Evolutionary conservation across 2,113 vertebrate genomes (phyloP), one percentile per base, ranked within the genome.

Genomic region (Eudyptes chrysolophus): DNA sequence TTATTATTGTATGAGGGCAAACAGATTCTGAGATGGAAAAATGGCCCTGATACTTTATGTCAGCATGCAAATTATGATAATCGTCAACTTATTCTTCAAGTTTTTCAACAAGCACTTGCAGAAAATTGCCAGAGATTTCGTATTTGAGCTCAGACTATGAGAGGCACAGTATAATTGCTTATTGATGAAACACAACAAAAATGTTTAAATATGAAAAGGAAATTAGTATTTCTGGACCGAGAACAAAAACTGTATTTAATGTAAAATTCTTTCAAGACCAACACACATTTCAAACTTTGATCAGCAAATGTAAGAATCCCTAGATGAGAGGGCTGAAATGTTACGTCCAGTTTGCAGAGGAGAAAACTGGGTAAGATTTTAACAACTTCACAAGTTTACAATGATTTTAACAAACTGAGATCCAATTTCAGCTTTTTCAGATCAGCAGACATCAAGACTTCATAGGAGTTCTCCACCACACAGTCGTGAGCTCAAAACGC

Each of bases 81-180:
- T 77, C 5, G 61, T 48, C 93, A 91, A 91, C 12, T 87, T 89
- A 76, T 60, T 93, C 86, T 85, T 92, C 64, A 57, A 79, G 54
- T 62, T 96, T 95, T 88, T 87, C 85, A 89, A 93, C 76, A 95
- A 95, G 65, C 89, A 93, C 82, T 97, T 97, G 70, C 79, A 89
- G 78, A 58, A 95, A 86, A 94, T 83, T 90, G 68, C 75, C 79
- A 80, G 34, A 89, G 78, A 91, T 89, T 92, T 82, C 52, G 46
- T 32, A 75, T 94, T 87, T 95, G 87, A 96, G 96, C 92, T 89
- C 93, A 94, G 92, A 92, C 84, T 83, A 49, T 24, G 89, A 90
- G 55, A 93, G 32, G 9, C 14, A n/a, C 20, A 70, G 66, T 80
- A 7, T 54, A 93, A 95, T 78, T 90, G 71, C 78, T 81, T 84